A percentile compares a stretch with the other conserved stretches of the same genome.
phyloP scores from a whole-genome alignment of 2,113 vertebrate genomes.

The Siniperca chuatsi region DNA sequence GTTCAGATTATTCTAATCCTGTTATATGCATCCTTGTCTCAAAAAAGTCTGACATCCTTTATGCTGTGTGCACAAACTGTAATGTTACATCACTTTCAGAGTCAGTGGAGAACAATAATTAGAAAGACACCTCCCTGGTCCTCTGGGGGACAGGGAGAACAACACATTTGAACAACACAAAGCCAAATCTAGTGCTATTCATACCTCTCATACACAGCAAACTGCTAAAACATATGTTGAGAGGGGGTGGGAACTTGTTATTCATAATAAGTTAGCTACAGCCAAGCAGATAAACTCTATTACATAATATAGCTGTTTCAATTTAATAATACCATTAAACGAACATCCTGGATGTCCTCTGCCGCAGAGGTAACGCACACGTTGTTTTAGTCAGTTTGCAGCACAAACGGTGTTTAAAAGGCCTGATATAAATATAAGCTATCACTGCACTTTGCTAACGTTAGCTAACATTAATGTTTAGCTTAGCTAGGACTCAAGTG shows the following conservation, averaged over 20 bases:
- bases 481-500: conserved; percentile 28
- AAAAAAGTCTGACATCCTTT: not conserved
- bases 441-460: conserved; percentile 54
- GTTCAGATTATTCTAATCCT: not conserved
- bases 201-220: not conserved
- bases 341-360: too few species aligned
- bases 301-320: not conserved
- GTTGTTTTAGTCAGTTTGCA: not conserved
- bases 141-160: not conserved
- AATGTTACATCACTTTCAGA: not conserved
- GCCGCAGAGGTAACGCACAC: not conserved
- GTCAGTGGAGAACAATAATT: not conserved
- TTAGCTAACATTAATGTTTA: conserved; percentile 52
- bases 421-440: conserved; percentile 31
- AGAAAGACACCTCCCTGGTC: conserved; percentile 3
- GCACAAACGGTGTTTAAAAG: conserved; percentile 23
- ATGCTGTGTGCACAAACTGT: not conserved
- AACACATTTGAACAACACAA: not conserved
- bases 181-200: not conserved
- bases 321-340: not conserved
- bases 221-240: not conserved
- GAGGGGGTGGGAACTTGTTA: not conserved
- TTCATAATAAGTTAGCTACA: not conserved
- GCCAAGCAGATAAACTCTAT: not conserved
- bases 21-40: not conserved